These are phyloP conservation scores for Heliconius cydno DNA, from an alignment of 2,888 invertebrate genomes.

Conservation along the genomic window DNA sequence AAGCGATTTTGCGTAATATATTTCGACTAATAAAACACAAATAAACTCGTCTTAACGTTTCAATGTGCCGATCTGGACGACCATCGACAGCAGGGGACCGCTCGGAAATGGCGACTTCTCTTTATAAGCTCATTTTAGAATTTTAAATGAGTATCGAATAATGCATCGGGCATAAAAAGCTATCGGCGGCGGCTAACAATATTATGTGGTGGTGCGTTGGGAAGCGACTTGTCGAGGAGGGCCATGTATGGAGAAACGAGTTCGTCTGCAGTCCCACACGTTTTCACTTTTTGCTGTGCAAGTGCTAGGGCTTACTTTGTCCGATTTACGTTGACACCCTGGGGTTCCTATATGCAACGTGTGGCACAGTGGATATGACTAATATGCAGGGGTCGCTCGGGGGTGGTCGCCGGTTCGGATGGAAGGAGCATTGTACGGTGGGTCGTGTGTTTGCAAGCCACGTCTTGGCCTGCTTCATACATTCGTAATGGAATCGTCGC, in stretches of 20 bases:
- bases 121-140: slow-evolving; percentile 82
- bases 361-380: slow-evolving; percentile 49
- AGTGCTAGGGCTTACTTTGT: slow-evolving; percentile 67
- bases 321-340: slow-evolving; percentile 62
- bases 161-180: slow-evolving; percentile 83
- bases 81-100: slow-evolving; percentile 75
- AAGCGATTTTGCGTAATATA: slow-evolving; percentile 80
- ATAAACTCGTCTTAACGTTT: slow-evolving; percentile 48
- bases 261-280: slow-evolving; percentile 82
- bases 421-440: slow-evolving; percentile 76
- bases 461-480: slow-evolving; percentile 71
- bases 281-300: slow-evolving; percentile 79
- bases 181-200: slow-evolving; percentile 81
- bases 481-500: slow-evolving; percentile 76
- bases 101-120: slow-evolving; percentile 79
- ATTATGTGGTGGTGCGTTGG: slow-evolving; percentile 81
- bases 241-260: slow-evolving; percentile 82
- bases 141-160: slow-evolving; percentile 84
- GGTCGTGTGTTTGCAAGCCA: slow-evolving; percentile 72
- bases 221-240: slow-evolving; percentile 76
- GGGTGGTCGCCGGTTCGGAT: slow-evolving; percentile 60
- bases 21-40: slow-evolving; percentile 65
- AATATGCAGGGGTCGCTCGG: slow-evolving; percentile 55
- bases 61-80: slow-evolving; percentile 56
- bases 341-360: slow-evolving; percentile 54